These are phyloP conservation scores for Chloroceryle inda DNA, from an alignment of 2,797 vertebrate species.

Conservation along the genomic window DNA sequence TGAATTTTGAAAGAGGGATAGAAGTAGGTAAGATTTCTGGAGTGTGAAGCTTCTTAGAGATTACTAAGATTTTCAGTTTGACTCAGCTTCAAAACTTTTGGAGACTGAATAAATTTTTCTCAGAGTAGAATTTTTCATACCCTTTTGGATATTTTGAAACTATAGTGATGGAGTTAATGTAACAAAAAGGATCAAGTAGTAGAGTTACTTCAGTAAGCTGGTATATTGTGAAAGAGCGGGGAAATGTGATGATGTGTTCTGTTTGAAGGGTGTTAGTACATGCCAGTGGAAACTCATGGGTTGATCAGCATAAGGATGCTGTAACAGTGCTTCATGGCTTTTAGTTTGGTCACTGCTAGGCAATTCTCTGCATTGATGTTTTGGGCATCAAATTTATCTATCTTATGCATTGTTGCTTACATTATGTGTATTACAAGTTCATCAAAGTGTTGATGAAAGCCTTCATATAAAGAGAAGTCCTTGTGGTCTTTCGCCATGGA, in stretches of 20 bases:
- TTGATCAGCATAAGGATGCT: accelerated
- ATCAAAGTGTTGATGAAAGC: background rate
- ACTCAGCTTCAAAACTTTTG: background rate
- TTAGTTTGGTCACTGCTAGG: background rate
- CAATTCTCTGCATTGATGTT: background rate
- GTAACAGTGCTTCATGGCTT: accelerated
- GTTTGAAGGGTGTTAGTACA: background rate
- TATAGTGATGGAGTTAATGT: background rate
- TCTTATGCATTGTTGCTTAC: background rate
- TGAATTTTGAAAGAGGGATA: background rate
- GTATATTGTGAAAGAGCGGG: background rate
- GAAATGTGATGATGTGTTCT: background rate
- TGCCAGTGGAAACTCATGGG: background rate
- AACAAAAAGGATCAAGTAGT: background rate
- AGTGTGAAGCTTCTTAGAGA: background rate
- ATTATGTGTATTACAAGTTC: background rate
- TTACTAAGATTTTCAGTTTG: conserved; percentile 1
- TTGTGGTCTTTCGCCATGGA: background rate
- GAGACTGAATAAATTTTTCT: background rate
- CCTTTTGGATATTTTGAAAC: background rate
- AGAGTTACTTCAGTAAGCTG: background rate
- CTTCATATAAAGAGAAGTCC: background rate
- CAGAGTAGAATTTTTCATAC: background rate
- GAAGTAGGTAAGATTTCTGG: background rate
- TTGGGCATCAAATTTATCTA: background rate